Conservation (phyloP, 2,113 vertebrate species). For the Eulemur macaco region DNA sequence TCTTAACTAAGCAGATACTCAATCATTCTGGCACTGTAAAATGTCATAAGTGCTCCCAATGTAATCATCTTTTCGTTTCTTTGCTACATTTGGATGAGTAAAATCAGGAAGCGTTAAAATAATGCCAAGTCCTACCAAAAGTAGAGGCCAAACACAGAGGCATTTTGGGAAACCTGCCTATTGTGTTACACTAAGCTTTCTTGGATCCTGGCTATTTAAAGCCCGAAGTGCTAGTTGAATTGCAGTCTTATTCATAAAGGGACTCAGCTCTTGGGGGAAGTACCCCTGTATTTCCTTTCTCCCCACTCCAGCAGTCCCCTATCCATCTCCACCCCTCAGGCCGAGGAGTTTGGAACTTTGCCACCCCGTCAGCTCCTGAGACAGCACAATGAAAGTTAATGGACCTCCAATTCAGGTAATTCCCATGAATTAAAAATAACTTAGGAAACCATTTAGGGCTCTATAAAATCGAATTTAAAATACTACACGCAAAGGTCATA, state of each 20-base stretch:
- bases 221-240: neutral
- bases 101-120: neutral
- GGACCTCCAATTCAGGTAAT: slow-evolving; percentile 65
- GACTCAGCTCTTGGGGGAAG: neutral
- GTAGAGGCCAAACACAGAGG: neutral
- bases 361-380: slow-evolving; percentile 50
- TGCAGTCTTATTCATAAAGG: neutral
- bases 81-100: slow-evolving; percentile 49
- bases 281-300: neutral
- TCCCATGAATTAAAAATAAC: slow-evolving; percentile 81
- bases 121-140: neutral
- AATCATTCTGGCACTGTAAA: slow-evolving; percentile 62
- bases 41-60: slow-evolving; percentile 46
- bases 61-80: slow-evolving; percentile 44
- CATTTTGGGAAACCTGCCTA: neutral
- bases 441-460: slow-evolving; percentile 66
- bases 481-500: slow-evolving; percentile 60
- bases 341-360: slow-evolving; percentile 38
- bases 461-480: slow-evolving; percentile 77
- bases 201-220: neutral
- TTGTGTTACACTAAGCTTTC: neutral
- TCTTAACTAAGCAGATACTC: slow-evolving; percentile 68
- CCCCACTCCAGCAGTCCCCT: neutral
- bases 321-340: neutral
- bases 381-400: slow-evolving; percentile 76